A percentile compares a stretch with the other conserved stretches of the same genome.
Evolutionary conservation across 1,140 invertebrate species (phyloP).

Genomic region (Chironomus tepperi): DNA sequence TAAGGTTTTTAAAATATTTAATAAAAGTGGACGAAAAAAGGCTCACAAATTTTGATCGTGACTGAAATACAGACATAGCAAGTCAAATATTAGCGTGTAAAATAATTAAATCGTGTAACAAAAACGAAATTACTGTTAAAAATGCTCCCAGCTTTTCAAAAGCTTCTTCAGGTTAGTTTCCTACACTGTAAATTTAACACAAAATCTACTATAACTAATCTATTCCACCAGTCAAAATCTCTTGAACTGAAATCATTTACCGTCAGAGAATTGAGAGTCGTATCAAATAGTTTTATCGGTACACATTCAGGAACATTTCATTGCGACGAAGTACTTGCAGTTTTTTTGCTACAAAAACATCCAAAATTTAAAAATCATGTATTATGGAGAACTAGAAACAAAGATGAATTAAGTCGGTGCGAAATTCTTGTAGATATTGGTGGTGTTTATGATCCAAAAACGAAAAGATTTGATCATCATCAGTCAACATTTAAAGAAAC

Average conservation of each 20-base stretch:
- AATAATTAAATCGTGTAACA: too few relatives aligned
- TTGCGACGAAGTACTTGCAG: constrained; percentile 92
- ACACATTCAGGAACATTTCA: constrained; percentile 82
- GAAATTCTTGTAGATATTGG: constrained; percentile 97
- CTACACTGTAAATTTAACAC: too few relatives aligned
- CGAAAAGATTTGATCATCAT: constrained; percentile 88
- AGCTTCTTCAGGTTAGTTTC: too few relatives aligned
- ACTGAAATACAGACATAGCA: too few relatives aligned
- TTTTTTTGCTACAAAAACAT: constrained; percentile 77
- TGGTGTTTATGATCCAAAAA: constrained; percentile 69
- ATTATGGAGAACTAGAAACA: constrained; percentile 64
- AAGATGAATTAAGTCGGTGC: constrained; percentile 62
- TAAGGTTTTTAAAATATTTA: too few relatives aligned
- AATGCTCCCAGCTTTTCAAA: too few relatives aligned
- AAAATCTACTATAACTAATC: too few relatives aligned
- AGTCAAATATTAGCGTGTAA: too few relatives aligned
- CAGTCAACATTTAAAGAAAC: constrained; percentile 63
- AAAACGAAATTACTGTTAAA: too few relatives aligned
- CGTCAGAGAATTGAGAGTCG: not conserved
- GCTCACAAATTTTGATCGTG: too few relatives aligned
- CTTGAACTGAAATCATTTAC: not conserved
- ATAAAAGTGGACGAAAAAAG: too few relatives aligned
- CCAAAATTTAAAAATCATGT: constrained; percentile 71
- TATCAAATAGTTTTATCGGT: constrained; percentile 52
- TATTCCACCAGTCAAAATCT: not conserved